phyloP scores from a whole-genome alignment of 2,888 invertebrate species.

The Dascillus cervinus region DNA sequence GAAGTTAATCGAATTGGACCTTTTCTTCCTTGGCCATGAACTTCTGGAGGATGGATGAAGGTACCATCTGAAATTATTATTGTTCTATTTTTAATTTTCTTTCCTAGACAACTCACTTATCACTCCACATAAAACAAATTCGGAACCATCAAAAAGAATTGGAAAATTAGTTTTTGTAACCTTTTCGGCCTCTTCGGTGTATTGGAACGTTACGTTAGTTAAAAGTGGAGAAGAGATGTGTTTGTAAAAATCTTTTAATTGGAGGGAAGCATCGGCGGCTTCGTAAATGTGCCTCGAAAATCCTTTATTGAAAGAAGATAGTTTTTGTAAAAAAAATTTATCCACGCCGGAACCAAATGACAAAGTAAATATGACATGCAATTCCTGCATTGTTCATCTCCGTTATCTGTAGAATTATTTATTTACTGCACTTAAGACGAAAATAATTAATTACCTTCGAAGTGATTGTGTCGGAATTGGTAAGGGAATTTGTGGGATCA shows the following conservation, averaged over 20 bases:
- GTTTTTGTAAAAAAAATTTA: conserved; percentile 55
- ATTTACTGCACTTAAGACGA: too few species aligned
- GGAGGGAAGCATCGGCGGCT: conserved; percentile 59
- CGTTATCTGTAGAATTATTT: conserved; percentile 26
- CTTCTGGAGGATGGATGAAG: background rate
- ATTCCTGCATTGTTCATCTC: too few species aligned
- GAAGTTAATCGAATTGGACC: conserved; percentile 4
- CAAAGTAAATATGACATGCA: conserved; percentile 59
- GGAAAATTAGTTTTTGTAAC: conserved; percentile 51
- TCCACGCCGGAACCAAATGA: conserved; percentile 67
- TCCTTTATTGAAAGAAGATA: conserved; percentile 58
- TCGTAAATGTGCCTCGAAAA: conserved; percentile 66
- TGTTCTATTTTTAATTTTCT: too few species aligned
- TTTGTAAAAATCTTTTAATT: conserved; percentile 58
- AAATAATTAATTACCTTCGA: too few species aligned
- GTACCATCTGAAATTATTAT: background rate
- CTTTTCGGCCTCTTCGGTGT: conserved; percentile 50
- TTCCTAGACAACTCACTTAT: too few species aligned
- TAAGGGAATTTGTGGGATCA: conserved; percentile 55
- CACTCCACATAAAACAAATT: conserved; percentile 48
- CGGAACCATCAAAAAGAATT: conserved; percentile 55
- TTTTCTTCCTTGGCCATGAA: background rate
- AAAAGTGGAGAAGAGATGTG: conserved; percentile 63
- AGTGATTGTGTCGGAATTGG: too few species aligned
- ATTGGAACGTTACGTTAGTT: conserved; percentile 56